Evolutionary conservation across 1,140 invertebrate species (phyloP), one percentile per base, ranked within the genome.

Genomic region (Drosophila arawakana): DNA sequence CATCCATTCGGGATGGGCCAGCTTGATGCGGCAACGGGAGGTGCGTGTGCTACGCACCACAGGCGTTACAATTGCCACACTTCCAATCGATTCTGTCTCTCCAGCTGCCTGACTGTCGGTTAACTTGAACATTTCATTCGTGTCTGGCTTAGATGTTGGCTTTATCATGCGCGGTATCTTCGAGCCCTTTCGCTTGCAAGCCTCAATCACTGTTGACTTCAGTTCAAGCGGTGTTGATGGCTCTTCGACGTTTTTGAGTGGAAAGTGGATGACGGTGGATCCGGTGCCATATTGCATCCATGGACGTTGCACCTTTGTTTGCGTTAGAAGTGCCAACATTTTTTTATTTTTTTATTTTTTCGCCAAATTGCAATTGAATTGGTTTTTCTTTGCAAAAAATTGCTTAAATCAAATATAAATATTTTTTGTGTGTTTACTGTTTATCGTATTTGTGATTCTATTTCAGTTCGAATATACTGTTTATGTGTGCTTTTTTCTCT

Each of bases 21-120:
- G 1, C n/a, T 72, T 44, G 7, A 80, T 80, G 55, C 78, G 60
- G 0, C 57, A 66, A 10, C 69, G 69, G 10, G 61, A 66, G 25
- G 69, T 72, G 21, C 54, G 54, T 9, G 69, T 72, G 62, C 69
- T 72, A 2, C 62, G 69, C 21, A 72, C 69, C 35, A 58, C 3
- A 2, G 61, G 69, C 8, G n/a, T 15, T 0, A 10, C 43, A 49
- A 18, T n/a, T 21, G 11, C 15, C 0, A 30, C 8, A 30, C 8
- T 10, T 7, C 11, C 21, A 13, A 41, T 1, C 2, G 41, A 4
- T n/a, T 21, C 8, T 11, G 10, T 4, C 15, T 3, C 5, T 49
- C n/a, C 9, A n/a, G 13, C 11, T 13, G 43, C 11, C 7, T 43
- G 41, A 10, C 4, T 43, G n/a, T 13, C 39, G 9, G 0, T n/a